Percentiles rank a stretch among this genome's conserved stretches.
phyloP scores from a whole-genome alignment of 92 coral and sea anemone genomes.

The Hydrozoanthus gracilis region DNA sequence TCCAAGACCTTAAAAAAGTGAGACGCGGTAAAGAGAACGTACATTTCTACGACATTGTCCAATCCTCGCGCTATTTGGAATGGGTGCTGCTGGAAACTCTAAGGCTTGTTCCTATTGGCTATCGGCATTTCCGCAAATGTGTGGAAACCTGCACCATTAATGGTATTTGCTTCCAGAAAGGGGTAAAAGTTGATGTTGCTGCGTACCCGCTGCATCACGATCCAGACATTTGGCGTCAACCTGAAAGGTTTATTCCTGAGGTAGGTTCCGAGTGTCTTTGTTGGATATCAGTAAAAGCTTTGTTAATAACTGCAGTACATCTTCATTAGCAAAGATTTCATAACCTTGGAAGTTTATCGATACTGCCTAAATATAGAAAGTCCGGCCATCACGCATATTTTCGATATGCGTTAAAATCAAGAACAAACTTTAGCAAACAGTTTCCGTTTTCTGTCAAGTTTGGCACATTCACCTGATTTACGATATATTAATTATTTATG shows the following conservation, averaged over 20 bases:
- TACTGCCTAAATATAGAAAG: no score
- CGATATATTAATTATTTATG: no score
- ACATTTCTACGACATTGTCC: conserved; percentile 49
- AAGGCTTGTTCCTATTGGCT: conserved; percentile 66
- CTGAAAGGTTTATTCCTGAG: conserved; percentile 60
- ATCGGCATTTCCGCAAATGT: conserved; percentile 62
- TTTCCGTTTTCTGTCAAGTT: no score
- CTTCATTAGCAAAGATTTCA: no score
- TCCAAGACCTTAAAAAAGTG: conserved; percentile 53
- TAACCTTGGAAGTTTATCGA: no score
- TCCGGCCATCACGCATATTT: no score
- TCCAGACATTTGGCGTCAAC: conserved; percentile 66
- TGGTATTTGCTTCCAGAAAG: conserved; percentile 57
- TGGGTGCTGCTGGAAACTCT: conserved; percentile 66
- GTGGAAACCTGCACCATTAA: conserved; percentile 52
- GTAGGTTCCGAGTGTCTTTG: conserved; percentile 6
- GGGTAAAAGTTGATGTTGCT: conserved; percentile 47
- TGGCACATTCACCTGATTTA: no score
- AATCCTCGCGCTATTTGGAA: conserved; percentile 57
- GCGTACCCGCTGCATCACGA: conserved; percentile 62
- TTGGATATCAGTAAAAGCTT: no score
- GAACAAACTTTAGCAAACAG: no score
- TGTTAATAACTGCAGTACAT: no score
- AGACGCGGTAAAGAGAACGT: conserved; percentile 26
- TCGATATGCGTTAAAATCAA: no score